These are phyloP conservation scores for Ashinkailepas kermadecensis DNA, from an alignment of 2,888 invertebrate species.

Conservation along the genomic window DNA sequence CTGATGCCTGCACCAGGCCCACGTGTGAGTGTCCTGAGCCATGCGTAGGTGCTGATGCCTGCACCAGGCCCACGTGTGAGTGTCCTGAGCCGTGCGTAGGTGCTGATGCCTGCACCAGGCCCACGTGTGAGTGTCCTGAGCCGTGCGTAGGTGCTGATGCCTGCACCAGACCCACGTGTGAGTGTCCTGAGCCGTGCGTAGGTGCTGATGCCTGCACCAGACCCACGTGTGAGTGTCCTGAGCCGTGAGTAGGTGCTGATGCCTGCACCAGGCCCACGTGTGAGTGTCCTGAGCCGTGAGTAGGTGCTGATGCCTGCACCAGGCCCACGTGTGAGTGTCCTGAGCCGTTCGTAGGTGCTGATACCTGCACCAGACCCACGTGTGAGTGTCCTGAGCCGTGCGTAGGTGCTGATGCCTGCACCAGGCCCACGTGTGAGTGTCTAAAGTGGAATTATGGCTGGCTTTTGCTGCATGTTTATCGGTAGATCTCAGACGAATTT, in stretches of 20 bases:
- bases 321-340: slow-evolving; percentile 59
- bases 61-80: too few species aligned
- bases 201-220: slow-evolving; percentile 83
- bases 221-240: slow-evolving; percentile 52
- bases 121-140: slow-evolving; percentile 48
- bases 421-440: slow-evolving; percentile 64
- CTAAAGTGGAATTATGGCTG: too few species aligned
- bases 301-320: slow-evolving; percentile 74
- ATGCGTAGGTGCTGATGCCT: too few species aligned
- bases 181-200: too few species aligned
- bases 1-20: slow-evolving; percentile 90
- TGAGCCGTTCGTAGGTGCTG: neutral
- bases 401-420: slow-evolving; percentile 93
- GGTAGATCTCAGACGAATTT: too few species aligned
- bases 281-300: too few species aligned
- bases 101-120: slow-evolving; percentile 89
- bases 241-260: neutral
- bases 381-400: too few species aligned
- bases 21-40: slow-evolving; percentile 46
- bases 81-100: too few species aligned
- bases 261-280: too few species aligned
- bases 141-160: neutral
- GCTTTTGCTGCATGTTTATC: too few species aligned
- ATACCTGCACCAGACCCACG: too few species aligned
- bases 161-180: too few species aligned